Evolutionary conservation across 37 sponge, comb jelly and placozoan species (phyloP).

Genomic region (Geodia barretti): DNA sequence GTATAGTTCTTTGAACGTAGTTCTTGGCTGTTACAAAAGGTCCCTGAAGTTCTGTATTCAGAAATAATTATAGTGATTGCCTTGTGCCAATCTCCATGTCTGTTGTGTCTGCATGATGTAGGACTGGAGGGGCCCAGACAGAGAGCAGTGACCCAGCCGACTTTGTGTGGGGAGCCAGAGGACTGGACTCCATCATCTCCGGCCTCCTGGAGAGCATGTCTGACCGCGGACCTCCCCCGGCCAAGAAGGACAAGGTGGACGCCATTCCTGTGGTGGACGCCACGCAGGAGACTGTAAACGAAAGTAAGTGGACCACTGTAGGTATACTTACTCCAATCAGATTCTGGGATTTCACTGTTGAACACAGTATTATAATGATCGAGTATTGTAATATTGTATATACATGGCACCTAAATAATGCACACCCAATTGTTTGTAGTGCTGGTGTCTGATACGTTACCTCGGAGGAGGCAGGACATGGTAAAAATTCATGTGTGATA

Average conservation of each 20-base stretch:
- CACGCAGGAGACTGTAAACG: conserved; percentile 10
- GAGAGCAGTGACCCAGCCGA: conserved; percentile 66
- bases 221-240: conserved; percentile 91
- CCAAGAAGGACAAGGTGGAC: conserved; percentile 72
- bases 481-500: too few species aligned
- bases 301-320: conserved; percentile 23
- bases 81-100: too few species aligned
- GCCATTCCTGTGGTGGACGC: conserved; percentile 36
- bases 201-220: conserved; percentile 76
- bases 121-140: background rate
- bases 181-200: conserved; percentile 86
- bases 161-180: conserved; percentile 87
- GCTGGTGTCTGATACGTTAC: too few species aligned
- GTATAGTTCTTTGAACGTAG: too few species aligned
- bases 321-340: background rate
- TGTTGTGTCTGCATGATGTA: too few species aligned
- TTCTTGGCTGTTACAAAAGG: too few species aligned
- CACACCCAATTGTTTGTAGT: too few species aligned
- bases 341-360: too few species aligned
- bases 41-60: too few species aligned
- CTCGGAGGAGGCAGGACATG: too few species aligned
- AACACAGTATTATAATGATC: too few species aligned
- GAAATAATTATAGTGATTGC: too few species aligned
- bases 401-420: background rate
- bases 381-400: background rate